Conservation (phyloP, 2,113 vertebrate genomes). For the Tupaia chinensis region DNA sequence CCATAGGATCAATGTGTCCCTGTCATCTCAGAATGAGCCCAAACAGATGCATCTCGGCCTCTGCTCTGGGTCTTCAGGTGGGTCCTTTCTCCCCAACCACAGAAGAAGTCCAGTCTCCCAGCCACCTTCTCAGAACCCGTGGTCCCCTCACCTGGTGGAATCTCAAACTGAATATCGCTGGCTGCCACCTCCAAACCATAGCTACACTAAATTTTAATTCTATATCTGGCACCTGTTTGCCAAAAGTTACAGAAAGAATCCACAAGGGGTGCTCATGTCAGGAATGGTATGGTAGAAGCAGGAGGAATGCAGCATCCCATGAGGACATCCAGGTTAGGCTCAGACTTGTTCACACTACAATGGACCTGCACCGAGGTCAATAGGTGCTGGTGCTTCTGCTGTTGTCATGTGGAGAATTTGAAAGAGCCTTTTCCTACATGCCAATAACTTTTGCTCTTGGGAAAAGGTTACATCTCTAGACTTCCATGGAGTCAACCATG, state of each 20-base stretch:
- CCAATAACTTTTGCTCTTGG: not conserved
- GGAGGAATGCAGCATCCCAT: not conserved
- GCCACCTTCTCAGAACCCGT: not conserved
- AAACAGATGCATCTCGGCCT: not conserved
- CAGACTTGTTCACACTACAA: too few relatives aligned
- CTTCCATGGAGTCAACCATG: too few relatives aligned
- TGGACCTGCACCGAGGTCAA: not conserved
- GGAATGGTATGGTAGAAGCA: not conserved
- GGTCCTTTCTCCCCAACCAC: not conserved
- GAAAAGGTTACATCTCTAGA: too few relatives aligned
- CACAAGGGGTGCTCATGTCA: rapidly evolving
- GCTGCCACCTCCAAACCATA: not conserved
- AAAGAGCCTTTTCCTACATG: not conserved
- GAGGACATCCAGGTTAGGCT: not conserved
- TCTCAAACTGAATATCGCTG: not conserved
- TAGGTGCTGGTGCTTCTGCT: too few relatives aligned
- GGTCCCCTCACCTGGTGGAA: not conserved
- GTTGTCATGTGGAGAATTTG: not conserved
- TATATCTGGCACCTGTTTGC: rapidly evolving
- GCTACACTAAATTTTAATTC: not conserved
- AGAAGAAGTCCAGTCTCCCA: constrained; percentile 27
- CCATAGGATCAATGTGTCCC: not conserved
- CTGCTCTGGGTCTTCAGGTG: not conserved
- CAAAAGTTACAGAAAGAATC: rapidly evolving
- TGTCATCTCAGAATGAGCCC: not conserved